Conservation (phyloP, 1,140 invertebrate species). For the Metopolophium dirhodum region DNA sequence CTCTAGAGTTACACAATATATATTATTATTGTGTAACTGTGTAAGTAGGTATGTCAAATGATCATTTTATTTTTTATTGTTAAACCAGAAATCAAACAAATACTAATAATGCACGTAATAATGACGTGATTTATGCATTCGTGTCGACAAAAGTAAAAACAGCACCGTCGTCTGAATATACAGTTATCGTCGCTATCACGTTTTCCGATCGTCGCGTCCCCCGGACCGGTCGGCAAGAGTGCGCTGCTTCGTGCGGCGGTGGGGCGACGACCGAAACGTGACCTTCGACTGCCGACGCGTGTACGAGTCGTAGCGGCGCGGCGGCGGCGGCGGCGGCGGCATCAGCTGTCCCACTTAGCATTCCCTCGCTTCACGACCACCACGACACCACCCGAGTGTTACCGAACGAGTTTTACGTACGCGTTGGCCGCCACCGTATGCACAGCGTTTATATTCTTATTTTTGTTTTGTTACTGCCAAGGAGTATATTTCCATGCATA, state of each 20-base stretch:
- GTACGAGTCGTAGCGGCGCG: background rate
- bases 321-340: no score
- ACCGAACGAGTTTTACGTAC: background rate
- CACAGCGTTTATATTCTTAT: background rate
- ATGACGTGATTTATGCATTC: background rate
- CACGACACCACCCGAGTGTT: no score
- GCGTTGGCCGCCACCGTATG: rapidly evolving
- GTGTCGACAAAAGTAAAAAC: background rate
- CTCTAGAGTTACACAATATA: no score
- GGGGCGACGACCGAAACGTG: background rate
- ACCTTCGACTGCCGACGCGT: background rate
- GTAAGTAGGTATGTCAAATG: no score
- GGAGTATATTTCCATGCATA: background rate
- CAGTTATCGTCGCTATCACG: background rate
- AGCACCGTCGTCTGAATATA: background rate
- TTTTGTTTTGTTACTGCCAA: background rate
- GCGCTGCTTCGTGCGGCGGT: no score
- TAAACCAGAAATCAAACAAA: background rate
- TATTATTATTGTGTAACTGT: no score
- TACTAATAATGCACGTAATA: background rate
- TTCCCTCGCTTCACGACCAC: background rate
- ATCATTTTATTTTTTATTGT: no score
- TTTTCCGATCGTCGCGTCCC: background rate
- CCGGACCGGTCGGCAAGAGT: background rate
- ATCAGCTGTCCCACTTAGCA: background rate